Evolutionary conservation across 2,888 invertebrate species (phyloP), one percentile per base, ranked within the genome.

Genomic region (Plutella xylostella): DNA sequence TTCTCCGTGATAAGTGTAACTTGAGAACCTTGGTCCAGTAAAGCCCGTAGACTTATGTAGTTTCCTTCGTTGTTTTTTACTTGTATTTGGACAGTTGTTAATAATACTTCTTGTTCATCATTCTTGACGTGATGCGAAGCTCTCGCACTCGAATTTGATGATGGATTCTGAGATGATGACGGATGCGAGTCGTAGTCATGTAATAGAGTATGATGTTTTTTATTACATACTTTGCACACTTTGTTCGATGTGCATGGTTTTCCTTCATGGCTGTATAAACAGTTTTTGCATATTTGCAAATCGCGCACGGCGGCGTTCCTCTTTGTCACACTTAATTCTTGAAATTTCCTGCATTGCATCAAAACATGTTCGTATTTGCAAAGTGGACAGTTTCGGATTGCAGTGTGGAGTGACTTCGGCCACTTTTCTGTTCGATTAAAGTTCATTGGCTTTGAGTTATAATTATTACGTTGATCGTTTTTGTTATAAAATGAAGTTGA

Each of bases 21-120:
- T 28, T 41, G 53, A n/a, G 48, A 47, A n/a, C 53, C 50, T 35
- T 51, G 53, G 30, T 54, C 51, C 0, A 54, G 28, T 2, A 51
- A 39, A 2, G 47, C 49, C 18, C 50, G 35, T 33, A 53, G 37
- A 11, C 35, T 51, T 11, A 47, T n/a, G 41, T 33, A 19, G 22
- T 14, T 19, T 28, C 15, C 25, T 33, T 15, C 15, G 6, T 6
- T 18, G 18, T 35, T 18, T 18, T 35, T 35, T 18, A 35, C 35
- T 5, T 17, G 18, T 14, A 35, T n/a, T 21, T 39, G 31, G 5
- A 33, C 33, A 15, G 45, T 45, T 11, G 45, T 28, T 12, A 45
- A 19, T 20, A 45, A 21, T 25, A 45, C 21, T 17, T 45, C 45
- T n/a, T 25, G 17, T 3, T 20, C 25, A 11, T 33, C 19, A 20